Conservation (phyloP, 2,113 vertebrate species). For the Ophiodon elongatus region DNA sequence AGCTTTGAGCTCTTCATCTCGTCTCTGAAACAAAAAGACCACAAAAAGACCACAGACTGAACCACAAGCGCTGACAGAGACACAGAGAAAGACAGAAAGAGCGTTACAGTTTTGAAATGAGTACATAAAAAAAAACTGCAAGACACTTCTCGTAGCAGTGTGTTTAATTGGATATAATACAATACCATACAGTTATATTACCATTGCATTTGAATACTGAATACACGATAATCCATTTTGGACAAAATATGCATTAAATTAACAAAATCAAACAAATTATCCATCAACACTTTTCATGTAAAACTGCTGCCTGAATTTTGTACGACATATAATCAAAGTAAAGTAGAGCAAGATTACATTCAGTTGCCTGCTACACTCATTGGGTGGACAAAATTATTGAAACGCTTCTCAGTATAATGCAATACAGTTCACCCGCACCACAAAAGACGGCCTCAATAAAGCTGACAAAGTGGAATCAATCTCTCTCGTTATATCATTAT, state of each 20-base stretch:
- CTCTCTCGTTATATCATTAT: neutral
- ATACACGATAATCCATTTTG: neutral
- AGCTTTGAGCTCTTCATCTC: constrained; percentile 78
- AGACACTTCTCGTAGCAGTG: neutral
- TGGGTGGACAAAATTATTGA: neutral
- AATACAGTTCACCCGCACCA: neutral
- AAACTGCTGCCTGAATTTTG: neutral
- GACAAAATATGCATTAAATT: neutral
- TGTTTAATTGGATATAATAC: constrained; percentile 18
- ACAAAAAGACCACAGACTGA: constrained; percentile 79
- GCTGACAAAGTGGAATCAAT: neutral
- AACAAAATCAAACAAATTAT: neutral
- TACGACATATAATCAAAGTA: neutral
- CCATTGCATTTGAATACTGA: neutral
- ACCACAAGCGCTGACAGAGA: constrained; percentile 75
- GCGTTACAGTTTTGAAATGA: constrained; percentile 4
- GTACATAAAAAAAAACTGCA: neutral
- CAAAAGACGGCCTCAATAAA: neutral
- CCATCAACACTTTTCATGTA: neutral
- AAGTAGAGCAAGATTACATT: neutral
- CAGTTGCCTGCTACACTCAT: neutral
- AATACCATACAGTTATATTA: neutral
- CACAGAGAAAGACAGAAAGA: constrained; percentile 9
- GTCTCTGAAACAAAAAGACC: constrained; percentile 84
- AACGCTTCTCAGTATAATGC: neutral